These are phyloP conservation scores for Tapera naevia DNA, from an alignment of 2,797 vertebrate genomes.

Conservation along the genomic window DNA sequence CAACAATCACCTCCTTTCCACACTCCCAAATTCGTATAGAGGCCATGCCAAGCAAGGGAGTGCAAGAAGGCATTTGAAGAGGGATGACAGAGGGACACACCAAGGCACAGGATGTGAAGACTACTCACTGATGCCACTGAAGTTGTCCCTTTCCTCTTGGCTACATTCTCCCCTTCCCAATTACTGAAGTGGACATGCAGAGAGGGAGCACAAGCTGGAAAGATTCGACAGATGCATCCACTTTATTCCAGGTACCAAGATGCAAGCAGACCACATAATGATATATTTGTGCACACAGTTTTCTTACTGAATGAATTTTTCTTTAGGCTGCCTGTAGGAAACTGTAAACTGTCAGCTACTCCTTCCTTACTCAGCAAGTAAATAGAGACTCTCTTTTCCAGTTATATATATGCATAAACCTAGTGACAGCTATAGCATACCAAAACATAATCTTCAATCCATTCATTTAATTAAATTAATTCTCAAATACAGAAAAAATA, in stretches of 20 bases:
- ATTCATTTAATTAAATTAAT: neutral
- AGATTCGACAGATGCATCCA: neutral
- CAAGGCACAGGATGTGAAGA: neutral
- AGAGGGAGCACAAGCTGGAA: neutral
- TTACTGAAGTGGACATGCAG: neutral
- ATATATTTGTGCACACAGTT: neutral
- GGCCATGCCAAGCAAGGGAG: neutral
- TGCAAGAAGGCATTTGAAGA: neutral
- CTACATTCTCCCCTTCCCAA: neutral
- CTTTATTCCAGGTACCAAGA: accelerated
- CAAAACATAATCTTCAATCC: neutral
- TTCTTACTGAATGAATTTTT: neutral
- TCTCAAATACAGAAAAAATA: neutral
- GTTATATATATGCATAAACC: neutral
- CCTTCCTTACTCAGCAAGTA: neutral
- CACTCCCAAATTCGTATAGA: neutral
- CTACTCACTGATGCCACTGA: accelerated
- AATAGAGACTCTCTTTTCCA: neutral
- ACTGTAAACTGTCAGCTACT: neutral
- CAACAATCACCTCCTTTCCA: neutral
- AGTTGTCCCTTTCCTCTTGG: neutral
- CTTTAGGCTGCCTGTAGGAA: neutral
- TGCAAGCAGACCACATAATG: neutral
- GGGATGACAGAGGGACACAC: neutral
- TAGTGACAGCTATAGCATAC: neutral